These are phyloP conservation scores for Genyomyrus donnyi DNA, from an alignment of 2,113 vertebrate genomes.

Conservation along the genomic window DNA sequence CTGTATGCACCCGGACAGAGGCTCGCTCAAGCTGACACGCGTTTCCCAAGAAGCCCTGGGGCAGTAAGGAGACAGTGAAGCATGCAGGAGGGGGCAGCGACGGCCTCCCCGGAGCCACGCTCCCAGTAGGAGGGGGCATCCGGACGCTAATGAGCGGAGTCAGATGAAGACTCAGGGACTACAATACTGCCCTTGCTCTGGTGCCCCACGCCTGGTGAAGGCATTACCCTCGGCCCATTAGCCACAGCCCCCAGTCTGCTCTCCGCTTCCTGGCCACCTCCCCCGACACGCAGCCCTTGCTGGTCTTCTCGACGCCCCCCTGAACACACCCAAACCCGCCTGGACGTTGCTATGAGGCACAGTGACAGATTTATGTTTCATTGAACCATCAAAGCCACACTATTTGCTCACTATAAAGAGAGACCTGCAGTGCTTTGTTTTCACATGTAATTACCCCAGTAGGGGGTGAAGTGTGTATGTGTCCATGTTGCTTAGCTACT, in stretches of 20 bases:
- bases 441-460: not conserved
- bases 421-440: constrained; percentile 28
- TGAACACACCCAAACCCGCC: constrained; percentile 38
- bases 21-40: not conserved
- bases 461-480: constrained; percentile 8
- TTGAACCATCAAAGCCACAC: constrained; percentile 47
- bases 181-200: constrained; percentile 50
- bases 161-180: constrained; percentile 49
- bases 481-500: not conserved
- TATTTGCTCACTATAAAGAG: constrained; percentile 54
- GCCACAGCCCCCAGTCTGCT: not conserved
- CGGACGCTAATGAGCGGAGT: constrained; percentile 29
- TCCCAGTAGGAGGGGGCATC: constrained; percentile 18
- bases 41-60: not conserved
- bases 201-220: constrained; percentile 52
- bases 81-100: not conserved
- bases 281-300: constrained; percentile 54
- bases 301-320: constrained; percentile 42
- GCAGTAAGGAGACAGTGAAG: not conserved
- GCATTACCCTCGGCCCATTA: constrained; percentile 62
- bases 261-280: constrained; percentile 31
- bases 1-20: not conserved
- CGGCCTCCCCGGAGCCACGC: not conserved
- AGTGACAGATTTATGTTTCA: constrained; percentile 63
- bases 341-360: constrained; percentile 49